Percentiles rank a stretch among this genome's conserved stretches.
These are phyloP conservation scores for Melopsittacus undulatus DNA, from an alignment of 2,797 vertebrate species.

Conservation along the genomic window DNA sequence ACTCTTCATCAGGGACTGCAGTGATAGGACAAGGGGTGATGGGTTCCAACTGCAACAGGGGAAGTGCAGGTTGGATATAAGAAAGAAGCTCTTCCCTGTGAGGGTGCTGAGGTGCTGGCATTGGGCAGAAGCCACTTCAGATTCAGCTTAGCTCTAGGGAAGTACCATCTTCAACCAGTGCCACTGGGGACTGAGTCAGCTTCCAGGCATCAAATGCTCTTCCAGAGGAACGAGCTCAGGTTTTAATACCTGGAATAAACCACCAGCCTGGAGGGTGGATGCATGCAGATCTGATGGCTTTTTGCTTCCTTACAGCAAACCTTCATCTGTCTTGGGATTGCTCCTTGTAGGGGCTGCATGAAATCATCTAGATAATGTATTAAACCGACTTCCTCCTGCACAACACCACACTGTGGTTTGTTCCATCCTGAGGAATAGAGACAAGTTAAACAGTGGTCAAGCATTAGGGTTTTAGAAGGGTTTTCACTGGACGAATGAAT, in stretches of 20 bases:
- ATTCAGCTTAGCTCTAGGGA: not conserved
- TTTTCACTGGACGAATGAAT: not conserved
- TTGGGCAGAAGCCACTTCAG: not conserved
- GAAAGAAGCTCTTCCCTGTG: too few species aligned
- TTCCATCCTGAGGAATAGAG: not conserved
- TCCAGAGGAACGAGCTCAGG: not conserved
- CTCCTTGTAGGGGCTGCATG: not conserved
- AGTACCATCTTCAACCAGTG: not conserved
- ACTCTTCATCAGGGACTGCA: too few species aligned
- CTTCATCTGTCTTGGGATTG: fast-evolving
- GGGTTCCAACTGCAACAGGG: too few species aligned
- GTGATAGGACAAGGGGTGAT: too few species aligned
- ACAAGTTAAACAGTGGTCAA: not conserved
- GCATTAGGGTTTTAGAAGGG: not conserved
- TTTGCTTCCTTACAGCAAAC: not conserved
- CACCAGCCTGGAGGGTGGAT: not conserved
- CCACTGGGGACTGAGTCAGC: not conserved
- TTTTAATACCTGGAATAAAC: not conserved
- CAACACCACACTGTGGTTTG: not conserved
- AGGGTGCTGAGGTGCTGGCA: too few species aligned
- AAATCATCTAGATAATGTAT: not conserved
- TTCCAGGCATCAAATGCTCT: not conserved
- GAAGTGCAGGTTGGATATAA: too few species aligned
- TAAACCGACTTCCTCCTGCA: not conserved
- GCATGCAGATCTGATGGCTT: not conserved